phyloP scores from a whole-genome alignment of 1,140 invertebrate species.

The Doryteuthis pealeii region DNA sequence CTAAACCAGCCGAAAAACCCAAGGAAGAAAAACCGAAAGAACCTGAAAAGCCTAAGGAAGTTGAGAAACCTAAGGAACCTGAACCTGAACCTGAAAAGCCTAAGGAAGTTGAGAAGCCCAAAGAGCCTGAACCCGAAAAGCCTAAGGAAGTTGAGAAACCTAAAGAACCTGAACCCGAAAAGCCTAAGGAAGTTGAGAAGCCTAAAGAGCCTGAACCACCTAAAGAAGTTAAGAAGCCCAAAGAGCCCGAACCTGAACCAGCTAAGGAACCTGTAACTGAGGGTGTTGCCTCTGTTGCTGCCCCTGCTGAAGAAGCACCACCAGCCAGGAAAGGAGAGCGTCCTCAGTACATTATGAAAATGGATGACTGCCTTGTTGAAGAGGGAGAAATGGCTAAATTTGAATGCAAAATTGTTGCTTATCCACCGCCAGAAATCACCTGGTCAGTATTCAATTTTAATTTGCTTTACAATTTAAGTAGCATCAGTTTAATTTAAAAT shows the following conservation, averaged over 20 bases:
- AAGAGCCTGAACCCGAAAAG: neutral
- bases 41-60: conserved; percentile 65
- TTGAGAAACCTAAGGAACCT: conserved; percentile 4
- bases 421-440: conserved; percentile 86
- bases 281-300: neutral
- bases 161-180: neutral
- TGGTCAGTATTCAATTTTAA: conserved; percentile 64
- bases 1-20: conserved; percentile 12
- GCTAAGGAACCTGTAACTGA: neutral
- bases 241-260: conserved; percentile 7
- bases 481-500: no score
- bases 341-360: conserved; percentile 43
- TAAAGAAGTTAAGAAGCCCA: neutral
- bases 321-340: neutral
- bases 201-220: neutral
- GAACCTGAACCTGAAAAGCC: neutral
- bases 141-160: neutral
- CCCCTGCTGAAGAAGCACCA: neutral
- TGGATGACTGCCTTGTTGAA: conserved; percentile 48
- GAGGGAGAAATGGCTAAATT: conserved; percentile 75
- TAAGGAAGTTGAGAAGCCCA: neutral
- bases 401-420: conserved; percentile 89
- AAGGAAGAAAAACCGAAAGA: conserved; percentile 65
- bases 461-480: no score
- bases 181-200: neutral